Base-by-base conservation (phyloP, 2,888 invertebrate genomes). In the Brachylomia viminalis region DNA sequence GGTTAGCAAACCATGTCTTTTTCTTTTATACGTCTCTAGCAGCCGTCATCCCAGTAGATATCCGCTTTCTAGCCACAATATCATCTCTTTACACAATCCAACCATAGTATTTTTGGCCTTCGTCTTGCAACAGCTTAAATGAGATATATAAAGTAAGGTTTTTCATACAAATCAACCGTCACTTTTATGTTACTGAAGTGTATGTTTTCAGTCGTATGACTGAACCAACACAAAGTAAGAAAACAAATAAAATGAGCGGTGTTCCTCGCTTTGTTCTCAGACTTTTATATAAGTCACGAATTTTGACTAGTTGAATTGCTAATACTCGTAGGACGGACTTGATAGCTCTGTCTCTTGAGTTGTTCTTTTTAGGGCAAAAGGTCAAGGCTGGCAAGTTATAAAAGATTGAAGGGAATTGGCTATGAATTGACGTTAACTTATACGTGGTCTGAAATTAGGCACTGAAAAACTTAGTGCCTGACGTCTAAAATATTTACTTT, bases 241-340 rank as follows among this genome's bases (percentile, higher is more conserved):
- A 70, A 85, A 87, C 82, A 85, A 87, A 79, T 83, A 77, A 87
- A 76, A 62, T 33, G 61, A 30, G 64, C 15, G 61, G 65, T 65
- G 38, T 75, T 45, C 62, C 64, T 74, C 73, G 20, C 56, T 71
- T 56, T 64, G 68, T 79, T 80, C 72, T 79, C 64, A 79, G 77
- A 78, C 67, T 81, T 74, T 84, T 84, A 78, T 82, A 86, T 86
- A 78, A 83, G 77, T 76, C 80, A 80, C 80, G 76, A 79, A 61
- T 76, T 84, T 82, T 82, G 75, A 79, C 75, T 82, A 75, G 79
- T 82, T 79, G 80, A 82, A 84, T 80, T 80, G 80, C 75, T 78
- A 83, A 85, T 84, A n/a, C n/a, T n/a, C n/a, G n/a, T n/a, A 45
- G 49, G 45, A 61, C 30, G 61, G 68, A 72, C 73, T 75, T 49